Evolutionary conservation across 2,797 vertebrate genomes (phyloP).

Genomic region (Dromococcyx pavoninus): DNA sequence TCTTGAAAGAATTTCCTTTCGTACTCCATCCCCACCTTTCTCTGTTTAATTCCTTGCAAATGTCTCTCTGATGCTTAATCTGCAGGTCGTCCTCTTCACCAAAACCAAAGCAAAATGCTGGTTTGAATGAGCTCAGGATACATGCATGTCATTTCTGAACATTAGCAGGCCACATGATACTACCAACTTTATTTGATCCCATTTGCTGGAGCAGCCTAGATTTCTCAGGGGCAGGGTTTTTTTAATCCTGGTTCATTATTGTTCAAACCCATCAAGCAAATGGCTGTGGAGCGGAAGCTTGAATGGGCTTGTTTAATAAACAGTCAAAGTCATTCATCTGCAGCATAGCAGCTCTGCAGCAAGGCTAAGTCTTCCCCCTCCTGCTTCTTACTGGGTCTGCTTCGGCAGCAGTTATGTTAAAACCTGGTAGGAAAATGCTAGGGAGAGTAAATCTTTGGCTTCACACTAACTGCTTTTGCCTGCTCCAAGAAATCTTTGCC

Average conservation of each 20-base stretch:
- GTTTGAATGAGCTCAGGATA: conserved; percentile 33
- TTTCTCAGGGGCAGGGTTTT: conserved; percentile 59
- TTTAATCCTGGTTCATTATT: conserved; percentile 59
- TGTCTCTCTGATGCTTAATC: conserved; percentile 43
- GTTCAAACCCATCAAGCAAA: conserved; percentile 55
- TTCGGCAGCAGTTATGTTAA: neutral
- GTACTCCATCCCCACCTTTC: conserved; percentile 16
- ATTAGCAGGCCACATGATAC: conserved; percentile 26
- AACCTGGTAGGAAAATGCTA: neutral
- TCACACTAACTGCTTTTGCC: neutral
- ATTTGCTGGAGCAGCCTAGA: neutral
- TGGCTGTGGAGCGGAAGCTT: conserved; percentile 49
- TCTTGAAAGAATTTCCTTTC: conserved; percentile 49
- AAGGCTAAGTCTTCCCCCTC: neutral
- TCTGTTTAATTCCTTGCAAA: conserved; percentile 22
- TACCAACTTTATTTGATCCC: conserved; percentile 35
- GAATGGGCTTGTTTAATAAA: conserved; percentile 70
- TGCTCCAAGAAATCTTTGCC: neutral
- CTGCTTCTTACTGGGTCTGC: neutral
- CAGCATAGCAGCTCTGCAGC: conserved; percentile 20
- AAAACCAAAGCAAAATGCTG: conserved; percentile 31
- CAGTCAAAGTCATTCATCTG: conserved; percentile 53
- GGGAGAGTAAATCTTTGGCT: neutral
- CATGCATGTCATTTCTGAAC: conserved; percentile 15
- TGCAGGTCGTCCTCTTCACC: conserved; percentile 16